A percentile compares a stretch with the other conserved stretches of the same genome.
Evolutionary conservation across 2,888 invertebrate genomes (phyloP).

Genomic region (Diloba caeruleocephala): DNA sequence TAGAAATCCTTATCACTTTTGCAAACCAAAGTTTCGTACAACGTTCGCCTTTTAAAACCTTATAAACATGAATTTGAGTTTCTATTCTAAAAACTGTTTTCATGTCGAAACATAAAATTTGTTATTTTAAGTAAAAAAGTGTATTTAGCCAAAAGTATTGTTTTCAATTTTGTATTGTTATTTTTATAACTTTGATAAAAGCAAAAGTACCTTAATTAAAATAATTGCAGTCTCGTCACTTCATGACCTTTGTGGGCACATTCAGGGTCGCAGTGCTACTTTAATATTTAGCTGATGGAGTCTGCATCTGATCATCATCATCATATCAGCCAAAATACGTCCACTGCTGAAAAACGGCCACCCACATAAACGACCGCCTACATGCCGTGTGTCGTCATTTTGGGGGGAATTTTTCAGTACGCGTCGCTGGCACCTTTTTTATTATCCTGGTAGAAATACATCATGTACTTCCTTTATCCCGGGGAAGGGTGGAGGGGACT

Average conservation of each 20-base stretch:
- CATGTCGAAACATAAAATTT: background rate
- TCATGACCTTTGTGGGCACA: background rate
- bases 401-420: no score
- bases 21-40: conserved; percentile 30
- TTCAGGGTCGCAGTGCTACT: background rate
- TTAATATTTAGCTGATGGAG: background rate
- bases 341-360: no score
- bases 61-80: conserved; percentile 16
- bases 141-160: background rate
- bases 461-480: no score
- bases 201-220: background rate
- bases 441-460: no score
- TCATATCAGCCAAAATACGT: no score
- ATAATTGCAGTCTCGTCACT: background rate
- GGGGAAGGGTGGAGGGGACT: no score
- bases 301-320: no score
- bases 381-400: no score
- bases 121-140: background rate
- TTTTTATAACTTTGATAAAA: background rate
- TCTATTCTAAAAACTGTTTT: conserved; percentile 17
- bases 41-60: conserved; percentile 39
- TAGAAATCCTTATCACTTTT: conserved; percentile 19
- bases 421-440: no score
- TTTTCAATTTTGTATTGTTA: no score
- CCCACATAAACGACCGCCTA: no score